A percentile compares a stretch with the other conserved stretches of the same genome.
Evolutionary conservation across 2,113 vertebrate genomes (phyloP).

Genomic region (Balaeniceps rex): DNA sequence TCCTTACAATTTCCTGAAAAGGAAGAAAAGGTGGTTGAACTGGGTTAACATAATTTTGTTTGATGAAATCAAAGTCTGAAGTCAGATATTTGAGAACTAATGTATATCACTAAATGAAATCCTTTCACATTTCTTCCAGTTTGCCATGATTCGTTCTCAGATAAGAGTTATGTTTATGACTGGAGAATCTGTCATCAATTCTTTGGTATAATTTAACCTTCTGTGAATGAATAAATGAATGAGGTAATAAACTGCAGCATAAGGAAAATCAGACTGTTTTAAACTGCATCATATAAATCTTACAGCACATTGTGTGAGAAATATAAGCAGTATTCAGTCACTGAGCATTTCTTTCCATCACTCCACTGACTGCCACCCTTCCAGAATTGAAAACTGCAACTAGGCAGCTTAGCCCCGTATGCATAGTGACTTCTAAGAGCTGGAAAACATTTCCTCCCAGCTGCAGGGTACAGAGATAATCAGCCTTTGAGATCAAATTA

Average conservation of each 20-base stretch:
- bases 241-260: not conserved
- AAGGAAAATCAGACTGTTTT: not conserved
- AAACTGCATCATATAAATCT: not conserved
- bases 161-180: not conserved
- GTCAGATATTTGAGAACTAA: slow-evolving; percentile 15
- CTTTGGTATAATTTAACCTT: not conserved
- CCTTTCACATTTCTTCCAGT: not conserved
- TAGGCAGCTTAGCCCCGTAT: not conserved
- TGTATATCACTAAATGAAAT: not conserved
- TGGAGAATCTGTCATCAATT: not conserved
- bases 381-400: not conserved
- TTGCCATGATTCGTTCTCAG: not conserved
- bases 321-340: not conserved
- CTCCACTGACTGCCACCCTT: not conserved
- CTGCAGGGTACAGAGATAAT: not conserved
- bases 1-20: not conserved
- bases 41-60: not conserved
- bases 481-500: not conserved
- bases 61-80: not conserved
- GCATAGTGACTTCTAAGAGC: not conserved
- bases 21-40: not conserved
- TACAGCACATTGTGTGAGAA: not conserved
- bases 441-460: not conserved
- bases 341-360: not conserved
- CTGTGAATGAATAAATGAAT: not conserved